Evolutionary conservation across 2,113 vertebrate genomes (phyloP), one percentile per base, ranked within the genome.

Genomic region (Spermophilus dauricus): DNA sequence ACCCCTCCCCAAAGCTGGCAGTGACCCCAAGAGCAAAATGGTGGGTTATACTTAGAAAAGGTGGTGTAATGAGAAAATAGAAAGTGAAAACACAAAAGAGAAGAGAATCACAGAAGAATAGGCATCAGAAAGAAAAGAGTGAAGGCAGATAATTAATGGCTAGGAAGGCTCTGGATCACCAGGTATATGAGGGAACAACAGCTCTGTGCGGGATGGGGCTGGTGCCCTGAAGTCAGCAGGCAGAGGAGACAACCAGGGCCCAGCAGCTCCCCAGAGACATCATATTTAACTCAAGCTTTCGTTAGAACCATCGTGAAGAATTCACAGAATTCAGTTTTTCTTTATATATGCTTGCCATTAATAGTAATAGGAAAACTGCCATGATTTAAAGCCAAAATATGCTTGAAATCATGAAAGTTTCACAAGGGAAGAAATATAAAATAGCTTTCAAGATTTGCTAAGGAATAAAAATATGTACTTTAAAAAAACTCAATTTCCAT

Each of bases 321-420:
- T 78, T 77, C 16, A n/a, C 28, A 17, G 91, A 88, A 82, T 63
- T 77, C n/a, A 28, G 39, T 42, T 87, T 97, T 96, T 95, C 81
- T 53, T 95, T 89, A 78, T 65, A 69, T 8, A 85, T 32, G 28
- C 76, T 93, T 96, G 63, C 92, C 81, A 96, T 87, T 89, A 92
- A 96, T 22, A 94, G 82, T 65, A 95, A 86, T 16, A 67, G 72
- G 76, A 95, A 93, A 92, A 89, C 1, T 14, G 65, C 92, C 83
- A 88, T 78, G 76, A 87, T 69, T 72, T 89, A 91, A 95, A 92
- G 81, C 81, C 84, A 87, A 97, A 96, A 93, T 96, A 70, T 65
- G 69, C 69, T 78, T 93, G 51, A 96, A 97, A 92, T 72, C 89
- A 88, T 6, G 13, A 24, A 92, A 89, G 65, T 96, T 96, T 96